These are phyloP conservation scores for Candoia aspera DNA, from an alignment of 2,113 vertebrate genomes.

Conservation along the genomic window DNA sequence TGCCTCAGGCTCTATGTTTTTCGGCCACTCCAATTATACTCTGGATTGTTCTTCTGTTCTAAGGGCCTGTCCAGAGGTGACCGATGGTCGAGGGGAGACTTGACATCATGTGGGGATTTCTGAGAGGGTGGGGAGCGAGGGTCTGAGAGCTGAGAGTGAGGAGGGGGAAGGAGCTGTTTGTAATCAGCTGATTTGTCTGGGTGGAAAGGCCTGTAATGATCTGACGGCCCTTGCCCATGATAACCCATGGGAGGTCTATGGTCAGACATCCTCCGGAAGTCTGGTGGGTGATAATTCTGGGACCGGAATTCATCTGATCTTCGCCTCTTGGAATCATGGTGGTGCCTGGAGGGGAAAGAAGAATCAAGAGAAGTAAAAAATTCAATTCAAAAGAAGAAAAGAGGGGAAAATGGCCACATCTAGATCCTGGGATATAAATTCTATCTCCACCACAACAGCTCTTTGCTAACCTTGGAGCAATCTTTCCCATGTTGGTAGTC, in stretches of 20 bases:
- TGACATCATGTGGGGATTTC: slow-evolving; percentile 92
- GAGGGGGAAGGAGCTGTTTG: slow-evolving; percentile 82
- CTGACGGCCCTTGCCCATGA: slow-evolving; percentile 82
- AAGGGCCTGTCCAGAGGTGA: slow-evolving; percentile 84
- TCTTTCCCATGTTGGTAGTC: too few relatives aligned
- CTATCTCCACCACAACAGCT: too few relatives aligned
- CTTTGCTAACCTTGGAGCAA: too few relatives aligned
- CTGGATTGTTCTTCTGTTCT: slow-evolving; percentile 84
- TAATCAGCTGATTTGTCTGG: slow-evolving; percentile 83
- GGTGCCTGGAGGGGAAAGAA: slow-evolving; percentile 76
- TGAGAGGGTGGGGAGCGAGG: slow-evolving; percentile 92
- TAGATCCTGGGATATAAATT: not conserved
- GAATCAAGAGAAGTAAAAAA: fast-evolving
- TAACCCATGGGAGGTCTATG: slow-evolving; percentile 82
- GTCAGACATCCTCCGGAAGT: slow-evolving; percentile 91
- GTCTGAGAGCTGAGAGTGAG: slow-evolving; percentile 78
- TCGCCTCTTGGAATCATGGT: slow-evolving; percentile 89
- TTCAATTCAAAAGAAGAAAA: not conserved
- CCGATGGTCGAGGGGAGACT: slow-evolving; percentile 83
- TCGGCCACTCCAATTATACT: slow-evolving; percentile 91
- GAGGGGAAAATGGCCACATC: not conserved
- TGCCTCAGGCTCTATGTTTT: slow-evolving; percentile 78
- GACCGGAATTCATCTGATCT: slow-evolving; percentile 89
- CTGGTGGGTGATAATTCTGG: slow-evolving; percentile 90
- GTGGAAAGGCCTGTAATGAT: slow-evolving; percentile 92